Evolutionary conservation across 2,113 vertebrate species (phyloP).

Genomic region (Apodemus sylvaticus): DNA sequence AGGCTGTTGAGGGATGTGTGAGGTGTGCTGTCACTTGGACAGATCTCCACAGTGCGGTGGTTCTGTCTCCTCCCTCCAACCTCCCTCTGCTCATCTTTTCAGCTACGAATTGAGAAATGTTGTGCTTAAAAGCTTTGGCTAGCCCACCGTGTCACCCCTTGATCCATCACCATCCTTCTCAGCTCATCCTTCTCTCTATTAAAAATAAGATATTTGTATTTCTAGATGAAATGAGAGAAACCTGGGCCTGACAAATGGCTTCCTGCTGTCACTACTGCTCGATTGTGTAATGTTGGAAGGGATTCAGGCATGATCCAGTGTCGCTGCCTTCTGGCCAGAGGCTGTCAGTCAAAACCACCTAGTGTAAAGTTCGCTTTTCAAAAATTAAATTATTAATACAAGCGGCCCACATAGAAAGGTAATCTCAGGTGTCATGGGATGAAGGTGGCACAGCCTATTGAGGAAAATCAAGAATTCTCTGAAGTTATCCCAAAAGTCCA

Average conservation of each 20-base stretch:
- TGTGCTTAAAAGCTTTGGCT: constrained; percentile 72
- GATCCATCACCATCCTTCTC: constrained; percentile 68
- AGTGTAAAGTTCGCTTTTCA: constrained; percentile 70
- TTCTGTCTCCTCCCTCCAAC: constrained; percentile 39
- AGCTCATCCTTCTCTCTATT: constrained; percentile 70
- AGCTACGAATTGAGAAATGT: constrained; percentile 67
- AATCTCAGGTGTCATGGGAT: constrained; percentile 52
- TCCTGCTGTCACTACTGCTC: constrained; percentile 78
- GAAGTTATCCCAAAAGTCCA: constrained; percentile 14
- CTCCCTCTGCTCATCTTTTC: not conserved
- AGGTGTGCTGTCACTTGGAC: rapidly evolving
- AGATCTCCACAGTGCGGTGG: not conserved
- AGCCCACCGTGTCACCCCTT: constrained; percentile 38
- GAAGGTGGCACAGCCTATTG: not conserved
- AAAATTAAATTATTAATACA: constrained; percentile 69
- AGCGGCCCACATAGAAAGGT: constrained; percentile 39
- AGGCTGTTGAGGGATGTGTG: not conserved
- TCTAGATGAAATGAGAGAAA: constrained; percentile 72
- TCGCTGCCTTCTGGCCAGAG: constrained; percentile 74
- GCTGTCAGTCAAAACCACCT: constrained; percentile 63
- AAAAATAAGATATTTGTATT: constrained; percentile 73
- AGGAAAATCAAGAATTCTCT: not conserved
- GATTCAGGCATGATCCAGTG: constrained; percentile 60
- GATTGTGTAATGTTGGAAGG: constrained; percentile 68
- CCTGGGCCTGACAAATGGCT: constrained; percentile 77